A percentile compares a stretch with the other conserved stretches of the same genome.
Conservation (phyloP, 2,888 invertebrate species). For the Sturmia bella region DNA sequence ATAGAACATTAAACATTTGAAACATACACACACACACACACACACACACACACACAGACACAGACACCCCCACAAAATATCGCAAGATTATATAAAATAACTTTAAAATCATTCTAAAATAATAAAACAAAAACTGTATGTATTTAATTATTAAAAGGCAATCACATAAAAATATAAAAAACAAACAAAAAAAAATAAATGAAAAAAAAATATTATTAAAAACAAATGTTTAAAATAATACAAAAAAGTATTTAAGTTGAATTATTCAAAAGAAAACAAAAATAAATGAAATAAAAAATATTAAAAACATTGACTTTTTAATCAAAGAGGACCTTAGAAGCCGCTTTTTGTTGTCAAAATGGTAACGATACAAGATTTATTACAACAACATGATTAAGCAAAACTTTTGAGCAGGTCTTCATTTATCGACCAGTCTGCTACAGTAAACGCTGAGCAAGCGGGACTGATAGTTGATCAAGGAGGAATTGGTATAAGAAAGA, state of each 20-base stretch:
- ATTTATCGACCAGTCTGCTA: neutral
- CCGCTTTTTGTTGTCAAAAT: neutral
- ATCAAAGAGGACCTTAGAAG: conserved; percentile 8
- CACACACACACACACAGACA: conserved; percentile 57
- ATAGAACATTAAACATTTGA: conserved; percentile 74
- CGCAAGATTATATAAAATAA: too few relatives aligned
- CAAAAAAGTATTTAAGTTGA: conserved; percentile 70
- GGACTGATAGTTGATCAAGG: neutral
- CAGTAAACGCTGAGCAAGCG: conserved; percentile 10
- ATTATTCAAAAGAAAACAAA: conserved; percentile 67
- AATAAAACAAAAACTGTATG: conserved; percentile 67
- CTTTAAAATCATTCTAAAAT: conserved; percentile 63
- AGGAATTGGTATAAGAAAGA: too few relatives aligned
- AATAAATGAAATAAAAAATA: conserved; percentile 54
- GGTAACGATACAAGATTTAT: conserved; percentile 53
- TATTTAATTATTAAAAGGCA: conserved; percentile 76
- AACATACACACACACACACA: conserved; percentile 34
- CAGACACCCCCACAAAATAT: too few relatives aligned
- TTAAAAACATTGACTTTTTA: conserved; percentile 31
- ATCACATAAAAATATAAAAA: conserved; percentile 72
- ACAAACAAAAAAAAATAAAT: neutral
- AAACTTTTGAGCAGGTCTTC: neutral
- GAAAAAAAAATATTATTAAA: conserved; percentile 49
- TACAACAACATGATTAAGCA: conserved; percentile 40
- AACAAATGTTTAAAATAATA: conserved; percentile 66